These are phyloP conservation scores for Cryptosula pallasiana DNA, from an alignment of 2,888 invertebrate species.

Conservation along the genomic window DNA sequence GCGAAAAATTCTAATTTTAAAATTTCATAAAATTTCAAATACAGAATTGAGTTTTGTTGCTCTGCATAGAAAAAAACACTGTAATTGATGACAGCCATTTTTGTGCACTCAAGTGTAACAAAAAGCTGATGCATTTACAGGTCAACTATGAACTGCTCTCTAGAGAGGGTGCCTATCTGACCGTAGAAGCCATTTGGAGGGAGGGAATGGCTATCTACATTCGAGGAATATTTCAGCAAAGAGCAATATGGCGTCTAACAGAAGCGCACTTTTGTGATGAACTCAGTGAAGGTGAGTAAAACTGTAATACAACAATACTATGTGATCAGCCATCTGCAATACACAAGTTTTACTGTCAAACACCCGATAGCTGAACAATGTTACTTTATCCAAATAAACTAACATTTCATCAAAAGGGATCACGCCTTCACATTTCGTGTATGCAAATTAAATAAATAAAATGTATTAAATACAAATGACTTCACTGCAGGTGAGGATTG, in stretches of 20 bases:
- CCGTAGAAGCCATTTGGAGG: neutral
- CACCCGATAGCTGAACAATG: too few species aligned
- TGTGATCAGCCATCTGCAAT: too few species aligned
- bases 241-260: conserved; percentile 3
- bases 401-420: neutral
- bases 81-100: too few species aligned
- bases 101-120: too few species aligned
- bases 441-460: neutral
- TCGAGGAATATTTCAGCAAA: neutral
- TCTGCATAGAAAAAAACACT: too few species aligned
- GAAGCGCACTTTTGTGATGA: conserved; percentile 16
- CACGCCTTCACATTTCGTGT: neutral
- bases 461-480: too few species aligned
- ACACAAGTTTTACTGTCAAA: neutral
- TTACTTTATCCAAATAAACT: too few species aligned
- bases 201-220: neutral
- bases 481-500: neutral
- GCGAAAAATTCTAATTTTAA: too few species aligned
- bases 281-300: neutral
- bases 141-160: neutral
- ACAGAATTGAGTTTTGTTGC: too few species aligned
- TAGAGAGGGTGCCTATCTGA: neutral
- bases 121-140: too few species aligned
- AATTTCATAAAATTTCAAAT: too few species aligned
- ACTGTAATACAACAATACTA: too few species aligned